Evolutionary conservation across 2,797 vertebrate genomes (phyloP).

Genomic region (Benthosema pterotum): DNA sequence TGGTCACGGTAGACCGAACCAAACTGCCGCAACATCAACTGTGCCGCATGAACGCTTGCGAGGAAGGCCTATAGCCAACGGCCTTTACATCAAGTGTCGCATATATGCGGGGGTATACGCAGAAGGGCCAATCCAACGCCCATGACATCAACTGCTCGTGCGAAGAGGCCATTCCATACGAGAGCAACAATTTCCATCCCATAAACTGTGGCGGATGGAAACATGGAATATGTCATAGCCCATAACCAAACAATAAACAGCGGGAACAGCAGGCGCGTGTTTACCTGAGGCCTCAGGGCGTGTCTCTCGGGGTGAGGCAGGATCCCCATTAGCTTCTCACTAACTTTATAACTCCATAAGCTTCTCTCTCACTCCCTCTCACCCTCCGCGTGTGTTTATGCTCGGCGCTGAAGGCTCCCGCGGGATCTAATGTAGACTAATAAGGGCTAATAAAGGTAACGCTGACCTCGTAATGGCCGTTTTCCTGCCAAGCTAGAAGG

Average conservation of each 20-base stretch:
- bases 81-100: too few relatives aligned
- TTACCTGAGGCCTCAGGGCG: constrained; percentile 51
- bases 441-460: constrained; percentile 67
- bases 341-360: constrained; percentile 32
- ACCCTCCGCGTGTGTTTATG: neutral
- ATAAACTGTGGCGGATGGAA: constrained; percentile 34
- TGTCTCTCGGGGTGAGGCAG: constrained; percentile 31
- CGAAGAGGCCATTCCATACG: constrained; percentile 15
- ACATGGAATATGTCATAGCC: constrained; percentile 28
- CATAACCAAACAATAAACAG: constrained; percentile 63
- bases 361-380: constrained; percentile 23
- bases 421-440: constrained; percentile 62
- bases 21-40: too few relatives aligned
- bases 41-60: neutral
- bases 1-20: too few relatives aligned
- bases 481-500: constrained; percentile 63
- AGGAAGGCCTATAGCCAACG: too few relatives aligned
- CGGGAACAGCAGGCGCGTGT: constrained; percentile 48
- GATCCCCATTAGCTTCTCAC: constrained; percentile 38
- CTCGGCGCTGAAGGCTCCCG: constrained; percentile 50
- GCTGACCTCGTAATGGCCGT: constrained; percentile 66
- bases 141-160: constrained; percentile 3
- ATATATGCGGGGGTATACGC: neutral
- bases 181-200: constrained; percentile 38
- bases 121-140: neutral